phyloP scores from a whole-genome alignment of 2,113 vertebrate genomes.

The Enhydra lutris region DNA sequence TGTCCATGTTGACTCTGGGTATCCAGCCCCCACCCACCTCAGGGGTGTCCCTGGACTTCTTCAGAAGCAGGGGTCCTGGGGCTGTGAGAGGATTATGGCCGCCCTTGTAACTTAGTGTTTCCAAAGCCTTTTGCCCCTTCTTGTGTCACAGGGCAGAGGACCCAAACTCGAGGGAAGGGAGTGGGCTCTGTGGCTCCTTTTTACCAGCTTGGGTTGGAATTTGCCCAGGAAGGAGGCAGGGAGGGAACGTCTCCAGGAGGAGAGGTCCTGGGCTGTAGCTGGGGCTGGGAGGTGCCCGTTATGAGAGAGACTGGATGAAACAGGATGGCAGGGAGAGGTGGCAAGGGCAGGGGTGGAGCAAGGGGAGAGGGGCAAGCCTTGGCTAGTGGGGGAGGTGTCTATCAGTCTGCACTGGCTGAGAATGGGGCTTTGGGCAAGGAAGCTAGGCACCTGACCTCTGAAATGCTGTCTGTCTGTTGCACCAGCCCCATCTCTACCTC shows the following conservation, averaged over 20 bases:
- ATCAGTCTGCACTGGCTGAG: not conserved
- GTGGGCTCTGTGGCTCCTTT: not conserved
- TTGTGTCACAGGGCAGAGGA: slow-evolving; percentile 19
- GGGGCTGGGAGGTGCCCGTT: slow-evolving; percentile 35
- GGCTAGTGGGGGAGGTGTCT: not conserved
- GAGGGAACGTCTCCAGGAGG: not conserved
- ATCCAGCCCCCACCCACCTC: not conserved
- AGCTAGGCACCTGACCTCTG: not conserved
- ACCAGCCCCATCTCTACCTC: not conserved
- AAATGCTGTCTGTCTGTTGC: not conserved
- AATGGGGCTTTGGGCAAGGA: not conserved
- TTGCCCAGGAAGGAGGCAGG: slow-evolving; percentile 55
- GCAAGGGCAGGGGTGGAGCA: not conserved
- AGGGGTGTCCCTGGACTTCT: slow-evolving; percentile 30
- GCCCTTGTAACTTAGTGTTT: not conserved
- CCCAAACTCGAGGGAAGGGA: not conserved
- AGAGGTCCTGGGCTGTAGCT: slow-evolving; percentile 21
- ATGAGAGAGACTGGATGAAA: not conserved
- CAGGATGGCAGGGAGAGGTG: not conserved
- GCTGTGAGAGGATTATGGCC: slow-evolving; percentile 17
- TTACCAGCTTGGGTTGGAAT: slow-evolving; percentile 48
- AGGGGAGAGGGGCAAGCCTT: not conserved
- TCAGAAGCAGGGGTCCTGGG: slow-evolving; percentile 52
- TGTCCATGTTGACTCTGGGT: slow-evolving; percentile 17
- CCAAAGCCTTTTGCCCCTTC: slow-evolving; percentile 1